Conservation (phyloP, 2,888 invertebrate genomes). For the Aricia artaxerxes region DNA sequence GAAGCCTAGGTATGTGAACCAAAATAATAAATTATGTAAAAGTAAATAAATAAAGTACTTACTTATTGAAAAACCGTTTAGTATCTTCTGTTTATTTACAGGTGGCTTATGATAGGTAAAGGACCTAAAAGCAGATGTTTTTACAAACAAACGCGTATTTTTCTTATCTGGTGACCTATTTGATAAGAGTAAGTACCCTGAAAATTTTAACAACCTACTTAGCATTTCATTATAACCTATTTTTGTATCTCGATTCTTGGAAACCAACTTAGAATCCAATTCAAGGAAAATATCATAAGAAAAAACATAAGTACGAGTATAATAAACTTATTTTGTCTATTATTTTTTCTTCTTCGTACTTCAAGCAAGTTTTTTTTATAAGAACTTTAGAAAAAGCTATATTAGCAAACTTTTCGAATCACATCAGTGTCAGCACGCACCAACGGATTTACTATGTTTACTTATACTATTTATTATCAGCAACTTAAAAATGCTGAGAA, state of each 20-base stretch:
- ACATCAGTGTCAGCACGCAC: neutral
- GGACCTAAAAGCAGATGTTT: slow-evolving; percentile 6
- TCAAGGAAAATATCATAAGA: neutral
- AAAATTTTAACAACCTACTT: neutral
- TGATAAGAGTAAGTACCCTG: neutral
- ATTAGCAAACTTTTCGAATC: too few relatives aligned
- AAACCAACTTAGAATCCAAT: neutral
- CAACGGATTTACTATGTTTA: neutral
- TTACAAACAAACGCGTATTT: neutral
- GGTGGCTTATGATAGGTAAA: neutral
- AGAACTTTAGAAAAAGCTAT: too few relatives aligned
- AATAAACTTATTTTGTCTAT: too few relatives aligned
- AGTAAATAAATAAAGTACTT: neutral
- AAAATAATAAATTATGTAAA: too few relatives aligned
- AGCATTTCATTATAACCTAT: neutral
- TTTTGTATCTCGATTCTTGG: neutral
- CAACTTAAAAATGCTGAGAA: neutral
- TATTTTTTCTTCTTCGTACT: too few relatives aligned
- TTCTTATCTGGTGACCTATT: slow-evolving; percentile 2
- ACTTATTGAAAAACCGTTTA: neutral
- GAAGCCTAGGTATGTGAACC: too few relatives aligned
- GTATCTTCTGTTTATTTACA: neutral
- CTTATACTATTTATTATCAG: neutral
- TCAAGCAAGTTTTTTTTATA: too few relatives aligned
- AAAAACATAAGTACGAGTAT: too few relatives aligned